Percentiles rank a stretch among this genome's conserved stretches.
phyloP scores from a whole-genome alignment of 1,140 invertebrate species.

The Belonocnema kinseyi region DNA sequence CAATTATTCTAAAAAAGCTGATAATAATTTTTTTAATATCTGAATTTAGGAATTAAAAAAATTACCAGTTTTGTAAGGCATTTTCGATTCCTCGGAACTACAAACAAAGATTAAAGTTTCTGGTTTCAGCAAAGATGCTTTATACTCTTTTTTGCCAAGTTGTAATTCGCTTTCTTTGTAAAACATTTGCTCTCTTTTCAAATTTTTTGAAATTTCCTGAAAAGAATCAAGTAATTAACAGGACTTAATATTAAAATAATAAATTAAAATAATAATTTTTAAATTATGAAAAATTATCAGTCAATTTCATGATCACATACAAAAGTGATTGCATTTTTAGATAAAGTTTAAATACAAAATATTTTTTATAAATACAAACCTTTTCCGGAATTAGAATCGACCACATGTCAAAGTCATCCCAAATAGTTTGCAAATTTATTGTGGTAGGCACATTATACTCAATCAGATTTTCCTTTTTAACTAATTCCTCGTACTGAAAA shows the following conservation, averaged over 20 bases:
- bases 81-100: background rate
- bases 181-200: background rate
- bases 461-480: conserved; percentile 1
- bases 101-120: background rate
- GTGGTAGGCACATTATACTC: background rate
- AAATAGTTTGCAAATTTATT: background rate
- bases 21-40: too few species aligned
- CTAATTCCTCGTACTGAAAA: background rate
- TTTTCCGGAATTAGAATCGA: background rate
- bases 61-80: conserved; percentile 6
- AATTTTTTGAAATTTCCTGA: background rate
- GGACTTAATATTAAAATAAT: background rate
- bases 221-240: background rate
- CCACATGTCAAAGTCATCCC: background rate
- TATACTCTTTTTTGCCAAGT: background rate
- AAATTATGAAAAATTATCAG: too few species aligned
- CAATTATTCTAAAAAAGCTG: too few species aligned
- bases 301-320: background rate
- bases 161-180: background rate
- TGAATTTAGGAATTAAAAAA: background rate
- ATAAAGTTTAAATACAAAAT: background rate
- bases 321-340: background rate
- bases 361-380: background rate
- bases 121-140: background rate
- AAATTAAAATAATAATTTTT: background rate